phyloP scores from a whole-genome alignment of 2,113 vertebrate species.

The Phalacrocorax brasilianus region DNA sequence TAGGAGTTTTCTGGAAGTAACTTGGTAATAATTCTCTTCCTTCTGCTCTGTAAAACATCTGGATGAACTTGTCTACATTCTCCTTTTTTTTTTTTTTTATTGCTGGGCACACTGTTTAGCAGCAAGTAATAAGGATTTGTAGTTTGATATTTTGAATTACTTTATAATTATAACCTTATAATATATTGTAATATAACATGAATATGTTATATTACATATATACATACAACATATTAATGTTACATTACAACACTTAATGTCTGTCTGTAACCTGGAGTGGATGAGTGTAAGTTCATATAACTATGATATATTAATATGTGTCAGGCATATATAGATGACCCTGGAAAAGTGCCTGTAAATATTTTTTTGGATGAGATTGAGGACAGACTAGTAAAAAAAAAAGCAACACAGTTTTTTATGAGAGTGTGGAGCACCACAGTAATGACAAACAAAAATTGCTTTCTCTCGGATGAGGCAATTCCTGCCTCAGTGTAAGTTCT shows the following conservation, averaged over 20 bases:
- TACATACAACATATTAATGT: too few species aligned
- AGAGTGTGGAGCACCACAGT: accelerated
- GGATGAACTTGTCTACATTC: not conserved
- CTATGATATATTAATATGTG: not conserved
- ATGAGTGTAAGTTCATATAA: not conserved
- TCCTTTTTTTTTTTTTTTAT: not conserved
- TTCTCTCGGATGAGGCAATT: not conserved
- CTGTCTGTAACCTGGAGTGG: not conserved
- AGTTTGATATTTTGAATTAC: not conserved
- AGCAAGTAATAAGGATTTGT: not conserved
- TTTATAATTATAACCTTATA: not conserved
- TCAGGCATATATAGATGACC: not conserved
- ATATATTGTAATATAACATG: too few species aligned
- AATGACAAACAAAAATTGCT: not conserved
- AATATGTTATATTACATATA: too few species aligned
- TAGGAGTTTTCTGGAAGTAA: not conserved
- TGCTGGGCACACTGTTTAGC: not conserved
- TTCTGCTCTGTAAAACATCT: not conserved
- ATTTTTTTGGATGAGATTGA: not conserved
- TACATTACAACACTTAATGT: not conserved
- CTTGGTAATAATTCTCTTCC: not conserved
- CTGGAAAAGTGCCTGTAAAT: not conserved
- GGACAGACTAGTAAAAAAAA: not conserved
- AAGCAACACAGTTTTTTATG: not conserved
- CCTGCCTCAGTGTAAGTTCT: not conserved